Conservation (phyloP, 2,113 vertebrate species). For the Toxotes jaculatrix region DNA sequence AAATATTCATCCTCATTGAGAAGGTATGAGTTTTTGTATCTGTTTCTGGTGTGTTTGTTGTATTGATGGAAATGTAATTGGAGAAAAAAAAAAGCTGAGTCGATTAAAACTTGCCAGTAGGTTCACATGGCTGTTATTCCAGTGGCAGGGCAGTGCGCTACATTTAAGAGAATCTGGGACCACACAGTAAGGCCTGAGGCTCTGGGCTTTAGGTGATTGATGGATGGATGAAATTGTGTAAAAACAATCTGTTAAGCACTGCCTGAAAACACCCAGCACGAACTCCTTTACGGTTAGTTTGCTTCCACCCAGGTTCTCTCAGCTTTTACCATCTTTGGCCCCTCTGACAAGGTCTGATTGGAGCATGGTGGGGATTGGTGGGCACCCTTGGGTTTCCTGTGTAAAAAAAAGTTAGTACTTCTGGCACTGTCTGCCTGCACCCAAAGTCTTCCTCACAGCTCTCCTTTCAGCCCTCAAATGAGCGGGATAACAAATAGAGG, state of each 20-base stretch:
- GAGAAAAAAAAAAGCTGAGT: neutral
- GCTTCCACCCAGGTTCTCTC: neutral
- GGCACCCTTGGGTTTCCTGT: conserved; percentile 1
- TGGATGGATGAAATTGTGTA: conserved; percentile 36
- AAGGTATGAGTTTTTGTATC: neutral
- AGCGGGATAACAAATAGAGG: neutral
- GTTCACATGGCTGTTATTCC: neutral
- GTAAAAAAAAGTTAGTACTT: conserved; percentile 7
- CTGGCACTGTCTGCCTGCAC: neutral
- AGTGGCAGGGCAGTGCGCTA: neutral
- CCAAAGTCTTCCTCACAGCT: neutral
- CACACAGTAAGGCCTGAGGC: conserved; percentile 3
- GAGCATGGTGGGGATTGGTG: neutral
- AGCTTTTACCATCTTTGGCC: conserved; percentile 3
- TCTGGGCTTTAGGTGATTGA: conserved; percentile 23
- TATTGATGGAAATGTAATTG: neutral
- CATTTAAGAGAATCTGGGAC: neutral
- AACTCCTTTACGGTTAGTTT: conserved; percentile 11
- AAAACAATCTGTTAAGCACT: neutral
- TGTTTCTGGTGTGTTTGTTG: neutral
- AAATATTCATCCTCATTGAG: neutral
- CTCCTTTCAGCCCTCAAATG: neutral
- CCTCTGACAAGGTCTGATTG: neutral
- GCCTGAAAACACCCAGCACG: conserved; percentile 33
- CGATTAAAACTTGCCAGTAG: neutral